These are phyloP conservation scores for Chiroxiphia lanceolata DNA, from an alignment of 2,797 vertebrate genomes.

Conservation along the genomic window DNA sequence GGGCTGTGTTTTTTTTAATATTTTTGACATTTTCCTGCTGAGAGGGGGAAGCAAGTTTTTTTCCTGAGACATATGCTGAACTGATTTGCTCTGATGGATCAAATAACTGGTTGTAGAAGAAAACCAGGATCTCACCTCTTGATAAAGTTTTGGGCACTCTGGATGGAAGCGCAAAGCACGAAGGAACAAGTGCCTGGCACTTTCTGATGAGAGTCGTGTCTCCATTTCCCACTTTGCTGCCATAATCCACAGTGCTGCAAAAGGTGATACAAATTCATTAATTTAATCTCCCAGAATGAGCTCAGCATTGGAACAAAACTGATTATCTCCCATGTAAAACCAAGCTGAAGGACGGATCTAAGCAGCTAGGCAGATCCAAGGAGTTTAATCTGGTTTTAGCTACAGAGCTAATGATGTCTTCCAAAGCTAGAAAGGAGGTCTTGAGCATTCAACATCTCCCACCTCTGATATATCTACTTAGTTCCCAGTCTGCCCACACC, in stretches of 20 bases:
- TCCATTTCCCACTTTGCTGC: conserved; percentile 98
- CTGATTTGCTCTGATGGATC: background rate
- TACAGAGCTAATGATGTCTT: background rate
- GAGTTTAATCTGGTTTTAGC: background rate
- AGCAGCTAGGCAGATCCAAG: background rate
- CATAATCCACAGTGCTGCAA: conserved; percentile 93
- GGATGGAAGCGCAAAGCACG: conserved; percentile 95
- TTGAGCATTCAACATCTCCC: background rate
- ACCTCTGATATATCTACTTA: background rate
- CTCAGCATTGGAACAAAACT: background rate
- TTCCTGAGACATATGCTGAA: background rate
- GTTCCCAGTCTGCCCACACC: background rate
- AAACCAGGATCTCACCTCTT: conserved; percentile 83
- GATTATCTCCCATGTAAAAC: background rate
- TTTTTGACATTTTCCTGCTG: background rate
- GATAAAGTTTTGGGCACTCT: conserved; percentile 89
- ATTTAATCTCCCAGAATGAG: background rate
- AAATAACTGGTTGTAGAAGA: background rate
- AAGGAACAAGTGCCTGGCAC: conserved; percentile 92
- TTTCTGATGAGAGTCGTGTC: conserved; percentile 89
- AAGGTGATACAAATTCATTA: background rate
- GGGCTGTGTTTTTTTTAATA: background rate
- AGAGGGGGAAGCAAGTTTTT: background rate
- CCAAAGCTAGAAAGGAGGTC: background rate
- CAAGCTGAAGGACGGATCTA: background rate